Evolutionary conservation across 2,113 vertebrate genomes (phyloP).

Genomic region (Archilochus colubris): DNA sequence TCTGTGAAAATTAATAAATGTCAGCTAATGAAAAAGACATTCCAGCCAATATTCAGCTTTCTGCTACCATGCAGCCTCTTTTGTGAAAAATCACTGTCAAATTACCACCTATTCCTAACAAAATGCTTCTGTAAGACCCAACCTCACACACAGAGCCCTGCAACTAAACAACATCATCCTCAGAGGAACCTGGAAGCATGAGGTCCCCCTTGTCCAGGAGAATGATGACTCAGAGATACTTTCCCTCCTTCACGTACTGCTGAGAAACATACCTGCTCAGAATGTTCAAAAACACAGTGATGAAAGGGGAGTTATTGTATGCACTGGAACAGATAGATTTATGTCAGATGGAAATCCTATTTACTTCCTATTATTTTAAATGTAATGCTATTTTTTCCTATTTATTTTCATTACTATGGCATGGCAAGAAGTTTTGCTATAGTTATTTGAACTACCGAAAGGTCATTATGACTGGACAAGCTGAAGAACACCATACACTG

Average conservation of each 20-base stretch:
- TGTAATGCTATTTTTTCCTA: too few species aligned
- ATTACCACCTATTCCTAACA: background rate
- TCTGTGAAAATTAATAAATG: background rate
- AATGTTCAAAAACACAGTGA: background rate
- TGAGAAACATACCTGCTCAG: background rate
- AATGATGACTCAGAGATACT: background rate
- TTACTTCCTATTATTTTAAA: too few species aligned
- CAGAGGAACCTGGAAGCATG: background rate
- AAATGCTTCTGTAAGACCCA: background rate
- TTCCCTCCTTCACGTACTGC: background rate
- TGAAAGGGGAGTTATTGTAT: background rate
- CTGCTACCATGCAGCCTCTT: background rate
- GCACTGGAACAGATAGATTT: background rate
- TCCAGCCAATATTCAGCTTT: background rate
- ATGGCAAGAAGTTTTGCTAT: background rate
- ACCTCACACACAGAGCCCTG: accelerated
- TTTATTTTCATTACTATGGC: background rate
- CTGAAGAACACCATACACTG: background rate
- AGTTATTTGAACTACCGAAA: background rate
- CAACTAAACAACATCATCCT: background rate
- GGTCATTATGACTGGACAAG: background rate
- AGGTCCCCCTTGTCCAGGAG: background rate
- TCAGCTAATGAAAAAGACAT: background rate
- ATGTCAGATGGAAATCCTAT: background rate
- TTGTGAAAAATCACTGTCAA: background rate